These are phyloP conservation scores for Saccopteryx leptura DNA, from an alignment of 2,113 vertebrate species.

Conservation along the genomic window DNA sequence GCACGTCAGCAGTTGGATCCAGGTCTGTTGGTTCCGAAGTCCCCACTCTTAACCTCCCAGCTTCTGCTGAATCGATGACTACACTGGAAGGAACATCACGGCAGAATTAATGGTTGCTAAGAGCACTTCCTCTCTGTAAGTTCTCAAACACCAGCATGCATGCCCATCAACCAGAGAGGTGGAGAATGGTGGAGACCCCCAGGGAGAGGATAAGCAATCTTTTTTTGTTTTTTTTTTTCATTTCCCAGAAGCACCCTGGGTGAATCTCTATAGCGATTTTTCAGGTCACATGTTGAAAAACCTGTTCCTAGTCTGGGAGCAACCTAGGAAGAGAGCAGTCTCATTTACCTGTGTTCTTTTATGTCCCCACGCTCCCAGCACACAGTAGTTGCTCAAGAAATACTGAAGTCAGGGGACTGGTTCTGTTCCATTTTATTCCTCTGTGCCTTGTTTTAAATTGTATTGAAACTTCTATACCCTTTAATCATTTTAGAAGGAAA, in stretches of 20 bases:
- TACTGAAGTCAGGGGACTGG: not conserved
- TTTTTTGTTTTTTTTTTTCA: not conserved
- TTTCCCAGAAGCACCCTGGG: not conserved
- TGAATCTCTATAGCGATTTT: not conserved
- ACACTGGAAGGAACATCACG: no score
- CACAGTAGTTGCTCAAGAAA: conserved; percentile 1
- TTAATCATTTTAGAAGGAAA: conserved; percentile 54
- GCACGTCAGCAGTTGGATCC: not conserved
- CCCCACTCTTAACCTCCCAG: not conserved
- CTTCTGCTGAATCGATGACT: rapidly evolving
- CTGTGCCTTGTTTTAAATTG: conserved; percentile 6
- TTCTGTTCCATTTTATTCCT: not conserved
- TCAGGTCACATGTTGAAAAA: not conserved
- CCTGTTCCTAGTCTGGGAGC: not conserved
- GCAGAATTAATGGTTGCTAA: not conserved
- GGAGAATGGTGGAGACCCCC: no score
- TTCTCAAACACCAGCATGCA: not conserved
- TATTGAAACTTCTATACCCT: not conserved
- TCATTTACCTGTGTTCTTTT: not conserved
- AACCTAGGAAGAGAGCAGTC: not conserved
- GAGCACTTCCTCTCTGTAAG: not conserved
- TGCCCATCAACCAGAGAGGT: not conserved
- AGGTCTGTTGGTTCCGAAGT: not conserved
- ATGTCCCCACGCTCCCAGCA: not conserved
- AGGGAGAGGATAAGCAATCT: not conserved